Conservation (phyloP, 1,140 invertebrate genomes). For the Orchesella cincta region DNA sequence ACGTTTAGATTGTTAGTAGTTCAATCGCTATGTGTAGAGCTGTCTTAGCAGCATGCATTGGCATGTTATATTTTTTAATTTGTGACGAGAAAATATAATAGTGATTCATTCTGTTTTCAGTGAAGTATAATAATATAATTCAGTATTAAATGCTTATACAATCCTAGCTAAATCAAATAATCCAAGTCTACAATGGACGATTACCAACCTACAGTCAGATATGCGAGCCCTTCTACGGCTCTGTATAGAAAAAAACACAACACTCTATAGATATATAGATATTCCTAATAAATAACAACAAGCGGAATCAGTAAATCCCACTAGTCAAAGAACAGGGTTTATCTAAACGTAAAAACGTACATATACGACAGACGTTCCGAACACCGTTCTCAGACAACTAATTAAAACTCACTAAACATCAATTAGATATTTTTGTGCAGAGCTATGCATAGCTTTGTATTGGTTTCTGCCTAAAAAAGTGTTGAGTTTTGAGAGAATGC, state of each 20-base stretch:
- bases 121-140: not conserved
- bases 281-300: constrained; percentile 16
- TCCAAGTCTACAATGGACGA: constrained; percentile 27
- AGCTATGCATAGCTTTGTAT: not conserved
- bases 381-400: not conserved
- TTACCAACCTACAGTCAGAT: constrained; percentile 19
- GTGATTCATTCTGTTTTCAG: not conserved
- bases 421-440: not conserved
- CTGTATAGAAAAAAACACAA: not conserved
- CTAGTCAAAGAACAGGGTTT: constrained; percentile 12
- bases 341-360: not conserved
- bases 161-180: constrained; percentile 32
- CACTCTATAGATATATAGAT: constrained; percentile 4
- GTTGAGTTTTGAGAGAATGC: not conserved
- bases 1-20: not conserved
- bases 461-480: not conserved
- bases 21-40: not conserved
- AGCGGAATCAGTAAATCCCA: constrained; percentile 23
- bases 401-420: not conserved
- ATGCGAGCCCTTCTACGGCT: not conserved
- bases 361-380: not conserved
- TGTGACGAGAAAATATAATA: not conserved
- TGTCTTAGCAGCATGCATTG: constrained; percentile 27
- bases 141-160: not conserved
- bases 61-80: constrained; percentile 7